phyloP scores from a whole-genome alignment of 2,113 vertebrate genomes.

The Pontoporia blainvillei region DNA sequence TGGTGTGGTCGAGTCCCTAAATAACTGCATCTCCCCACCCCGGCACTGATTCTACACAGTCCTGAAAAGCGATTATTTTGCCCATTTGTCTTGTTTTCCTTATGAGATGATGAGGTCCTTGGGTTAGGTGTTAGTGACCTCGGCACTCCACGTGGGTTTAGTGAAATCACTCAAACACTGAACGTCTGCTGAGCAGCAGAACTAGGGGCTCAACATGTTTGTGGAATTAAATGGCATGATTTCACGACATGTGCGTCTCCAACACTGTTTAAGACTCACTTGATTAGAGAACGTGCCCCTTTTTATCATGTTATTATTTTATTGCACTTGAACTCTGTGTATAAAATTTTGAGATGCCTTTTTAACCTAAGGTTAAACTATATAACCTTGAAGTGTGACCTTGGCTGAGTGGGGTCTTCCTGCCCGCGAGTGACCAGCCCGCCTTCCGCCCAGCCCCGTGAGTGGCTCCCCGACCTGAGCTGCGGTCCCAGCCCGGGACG shows the following conservation, averaged over 20 bases:
- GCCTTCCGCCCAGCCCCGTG: neutral
- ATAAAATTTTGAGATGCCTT: neutral
- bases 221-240: neutral
- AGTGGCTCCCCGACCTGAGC: too few species aligned
- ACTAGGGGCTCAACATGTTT: rapidly evolving
- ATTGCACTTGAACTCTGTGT: neutral
- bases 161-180: neutral
- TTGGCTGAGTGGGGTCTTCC: too few species aligned
- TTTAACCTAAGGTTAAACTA: neutral
- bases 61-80: neutral
- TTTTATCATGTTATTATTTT: neutral
- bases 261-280: neutral
- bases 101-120: neutral
- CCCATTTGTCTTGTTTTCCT: neutral
- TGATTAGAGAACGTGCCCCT: neutral
- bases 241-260: neutral
- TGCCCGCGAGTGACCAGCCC: rapidly evolving
- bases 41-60: neutral
- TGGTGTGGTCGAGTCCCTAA: neutral
- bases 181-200: neutral
- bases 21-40: neutral
- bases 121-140: too few species aligned
- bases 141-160: rapidly evolving
- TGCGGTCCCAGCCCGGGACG: too few species aligned
- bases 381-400: too few species aligned